A percentile compares a stretch with the other conserved stretches of the same genome.
phyloP scores from a whole-genome alignment of 2,113 vertebrate genomes.

The Pituophis catenifer region DNA sequence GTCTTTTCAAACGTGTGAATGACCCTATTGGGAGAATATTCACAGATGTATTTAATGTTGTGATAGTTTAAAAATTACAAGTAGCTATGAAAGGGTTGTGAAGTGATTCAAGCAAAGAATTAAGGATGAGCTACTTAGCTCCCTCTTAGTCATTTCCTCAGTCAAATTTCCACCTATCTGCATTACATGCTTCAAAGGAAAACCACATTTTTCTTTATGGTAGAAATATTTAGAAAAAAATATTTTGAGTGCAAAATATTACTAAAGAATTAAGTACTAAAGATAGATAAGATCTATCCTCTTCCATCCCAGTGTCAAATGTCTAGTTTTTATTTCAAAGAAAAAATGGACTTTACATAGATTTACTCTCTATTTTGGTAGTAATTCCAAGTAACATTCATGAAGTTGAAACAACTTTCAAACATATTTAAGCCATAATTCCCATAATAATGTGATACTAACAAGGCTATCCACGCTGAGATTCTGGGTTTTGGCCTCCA shows the following conservation, averaged over 20 bases:
- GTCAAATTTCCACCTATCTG: not conserved
- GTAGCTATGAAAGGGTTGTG: not conserved
- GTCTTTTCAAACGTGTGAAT: not conserved
- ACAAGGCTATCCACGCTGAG: not conserved
- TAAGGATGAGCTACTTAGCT: too few relatives aligned
- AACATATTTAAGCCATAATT: not conserved
- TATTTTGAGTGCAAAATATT: not conserved
- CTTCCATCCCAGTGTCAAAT: not conserved
- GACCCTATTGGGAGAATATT: not conserved
- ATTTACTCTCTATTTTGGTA: not conserved
- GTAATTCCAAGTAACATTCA: not conserved
- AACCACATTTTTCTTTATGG: not conserved
- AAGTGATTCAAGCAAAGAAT: not conserved
- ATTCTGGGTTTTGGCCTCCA: not conserved
- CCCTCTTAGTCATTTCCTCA: not conserved
- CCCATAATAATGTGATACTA: not conserved
- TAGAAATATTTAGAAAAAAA: not conserved
- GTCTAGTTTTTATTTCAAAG: not conserved
- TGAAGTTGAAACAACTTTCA: not conserved
- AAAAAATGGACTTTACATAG: not conserved
- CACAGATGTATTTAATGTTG: not conserved
- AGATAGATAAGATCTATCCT: not conserved
- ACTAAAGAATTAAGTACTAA: not conserved
- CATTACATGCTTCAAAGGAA: not conserved
- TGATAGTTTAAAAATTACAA: not conserved